Evolutionary conservation across 1,140 invertebrate genomes (phyloP).

Genomic region (Drosophila simulans): DNA sequence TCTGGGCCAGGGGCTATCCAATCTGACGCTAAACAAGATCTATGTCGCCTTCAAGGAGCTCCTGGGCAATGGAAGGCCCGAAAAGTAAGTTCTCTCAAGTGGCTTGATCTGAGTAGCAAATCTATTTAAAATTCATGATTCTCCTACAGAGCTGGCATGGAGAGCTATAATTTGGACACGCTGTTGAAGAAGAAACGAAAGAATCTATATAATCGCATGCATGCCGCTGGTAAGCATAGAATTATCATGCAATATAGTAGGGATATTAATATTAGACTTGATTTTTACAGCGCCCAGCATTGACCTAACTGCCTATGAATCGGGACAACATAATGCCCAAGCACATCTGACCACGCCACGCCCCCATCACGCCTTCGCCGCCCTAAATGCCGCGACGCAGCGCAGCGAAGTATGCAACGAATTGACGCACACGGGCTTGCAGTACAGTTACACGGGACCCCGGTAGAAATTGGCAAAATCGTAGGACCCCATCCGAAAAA

Average conservation of each 20-base stretch:
- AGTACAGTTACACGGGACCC: conserved; percentile 63
- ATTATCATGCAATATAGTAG: too few species aligned
- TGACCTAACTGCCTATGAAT: conserved; percentile 55
- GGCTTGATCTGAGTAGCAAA: too few species aligned
- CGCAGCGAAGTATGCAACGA: conserved; percentile 64
- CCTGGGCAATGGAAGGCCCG: conserved; percentile 65
- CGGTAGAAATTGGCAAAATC: conserved; percentile 59
- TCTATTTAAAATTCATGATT: not conserved
- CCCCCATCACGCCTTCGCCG: conserved; percentile 68
- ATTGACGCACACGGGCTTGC: conserved; percentile 44
- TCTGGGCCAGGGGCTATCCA: conserved; percentile 84
- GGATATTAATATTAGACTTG: not conserved
- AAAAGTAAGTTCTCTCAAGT: conserved; percentile 62
- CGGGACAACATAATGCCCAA: conserved; percentile 42
- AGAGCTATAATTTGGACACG: conserved; percentile 76
- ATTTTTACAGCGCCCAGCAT: conserved; percentile 52
- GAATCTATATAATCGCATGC: conserved; percentile 81
- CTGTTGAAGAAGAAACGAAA: conserved; percentile 82
- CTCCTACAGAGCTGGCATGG: conserved; percentile 39
- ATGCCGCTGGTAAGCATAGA: conserved; percentile 61
- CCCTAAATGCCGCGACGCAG: conserved; percentile 49
- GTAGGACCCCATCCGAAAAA: conserved; percentile 9
- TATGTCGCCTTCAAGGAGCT: conserved; percentile 82
- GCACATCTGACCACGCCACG: conserved; percentile 44
- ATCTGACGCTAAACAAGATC: conserved; percentile 84